phyloP scores from a whole-genome alignment of 2,797 vertebrate species.

The Naso thynnoides region DNA sequence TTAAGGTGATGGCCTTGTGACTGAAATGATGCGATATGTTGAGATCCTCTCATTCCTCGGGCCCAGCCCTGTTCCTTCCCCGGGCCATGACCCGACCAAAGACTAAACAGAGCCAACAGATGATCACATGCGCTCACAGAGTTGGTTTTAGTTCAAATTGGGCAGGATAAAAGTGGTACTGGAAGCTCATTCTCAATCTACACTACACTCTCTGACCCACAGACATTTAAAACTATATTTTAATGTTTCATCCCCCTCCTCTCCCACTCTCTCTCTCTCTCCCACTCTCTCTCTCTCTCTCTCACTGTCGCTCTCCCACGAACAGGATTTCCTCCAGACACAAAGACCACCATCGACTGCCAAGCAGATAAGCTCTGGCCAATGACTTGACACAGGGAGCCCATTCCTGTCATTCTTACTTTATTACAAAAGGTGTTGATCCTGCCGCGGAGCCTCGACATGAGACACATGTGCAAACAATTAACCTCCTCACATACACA shows the following conservation, averaged over 20 bases:
- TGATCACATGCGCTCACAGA: neutral
- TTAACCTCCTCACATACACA: conserved; percentile 35
- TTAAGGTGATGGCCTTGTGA: conserved; percentile 2
- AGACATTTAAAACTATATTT: conserved; percentile 51
- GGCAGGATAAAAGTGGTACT: conserved; percentile 10
- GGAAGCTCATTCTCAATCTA: conserved; percentile 27
- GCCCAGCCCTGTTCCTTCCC: conserved; percentile 41
- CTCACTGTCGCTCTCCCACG: conserved; percentile 20
- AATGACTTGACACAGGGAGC: conserved; percentile 54
- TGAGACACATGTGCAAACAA: conserved; percentile 58
- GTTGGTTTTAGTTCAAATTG: conserved; percentile 34
- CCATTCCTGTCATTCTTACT: conserved; percentile 82
- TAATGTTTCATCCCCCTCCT: conserved; percentile 29
- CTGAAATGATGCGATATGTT: conserved; percentile 16
- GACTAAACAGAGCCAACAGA: neutral
- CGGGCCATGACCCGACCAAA: conserved; percentile 13
- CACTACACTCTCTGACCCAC: conserved; percentile 26
- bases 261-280: conserved; percentile 24
- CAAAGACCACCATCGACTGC: conserved; percentile 72
- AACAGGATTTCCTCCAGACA: conserved; percentile 87
- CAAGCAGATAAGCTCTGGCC: conserved; percentile 75
- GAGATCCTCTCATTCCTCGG: conserved; percentile 18
- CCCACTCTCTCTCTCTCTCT: conserved; percentile 12
- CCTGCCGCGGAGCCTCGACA: conserved; percentile 26
- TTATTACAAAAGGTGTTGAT: conserved; percentile 78